Evolutionary conservation across 2,797 vertebrate species (phyloP).

Genomic region (Gouania willdenowi): DNA sequence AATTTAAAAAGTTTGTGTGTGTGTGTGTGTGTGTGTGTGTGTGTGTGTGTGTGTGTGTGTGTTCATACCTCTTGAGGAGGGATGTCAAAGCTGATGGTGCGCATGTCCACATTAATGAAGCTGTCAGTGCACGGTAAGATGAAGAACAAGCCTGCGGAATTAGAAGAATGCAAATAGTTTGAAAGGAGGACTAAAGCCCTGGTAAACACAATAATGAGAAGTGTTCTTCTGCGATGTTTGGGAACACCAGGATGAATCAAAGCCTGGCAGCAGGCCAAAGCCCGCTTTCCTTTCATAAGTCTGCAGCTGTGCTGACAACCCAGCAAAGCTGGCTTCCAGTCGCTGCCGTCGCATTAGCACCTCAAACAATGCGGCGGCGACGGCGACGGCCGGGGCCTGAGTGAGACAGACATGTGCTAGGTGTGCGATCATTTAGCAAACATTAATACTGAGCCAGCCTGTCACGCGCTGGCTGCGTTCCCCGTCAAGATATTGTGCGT

Average conservation of each 20-base stretch:
- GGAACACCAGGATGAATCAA: slow-evolving; percentile 44
- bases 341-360: slow-evolving; percentile 41
- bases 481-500: slow-evolving; percentile 37
- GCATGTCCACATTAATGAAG: slow-evolving; percentile 97
- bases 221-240: slow-evolving; percentile 53
- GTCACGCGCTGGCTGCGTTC: slow-evolving; percentile 21
- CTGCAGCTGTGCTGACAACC: slow-evolving; percentile 55
- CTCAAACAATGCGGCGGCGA: slow-evolving; percentile 30
- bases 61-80: slow-evolving; percentile 92
- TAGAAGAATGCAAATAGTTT: slow-evolving; percentile 43
- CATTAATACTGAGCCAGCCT: slow-evolving; percentile 33
- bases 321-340: slow-evolving; percentile 48
- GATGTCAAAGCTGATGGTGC: slow-evolving; percentile 94
- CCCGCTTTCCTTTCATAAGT: slow-evolving; percentile 36
- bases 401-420: slow-evolving; percentile 44
- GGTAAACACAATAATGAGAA: slow-evolving; percentile 55
- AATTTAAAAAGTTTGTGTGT: too few species aligned
- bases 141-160: slow-evolving; percentile 87
- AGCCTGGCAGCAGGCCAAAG: slow-evolving; percentile 45
- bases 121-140: slow-evolving; percentile 93
- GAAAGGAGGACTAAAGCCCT: slow-evolving; percentile 40
- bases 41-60: not conserved
- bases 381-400: slow-evolving; percentile 42
- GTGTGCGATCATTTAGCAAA: slow-evolving; percentile 57
- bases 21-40: not conserved